Base-by-base conservation (phyloP, 1,140 invertebrate species). In the Zaprionus tsacasi region DNA sequence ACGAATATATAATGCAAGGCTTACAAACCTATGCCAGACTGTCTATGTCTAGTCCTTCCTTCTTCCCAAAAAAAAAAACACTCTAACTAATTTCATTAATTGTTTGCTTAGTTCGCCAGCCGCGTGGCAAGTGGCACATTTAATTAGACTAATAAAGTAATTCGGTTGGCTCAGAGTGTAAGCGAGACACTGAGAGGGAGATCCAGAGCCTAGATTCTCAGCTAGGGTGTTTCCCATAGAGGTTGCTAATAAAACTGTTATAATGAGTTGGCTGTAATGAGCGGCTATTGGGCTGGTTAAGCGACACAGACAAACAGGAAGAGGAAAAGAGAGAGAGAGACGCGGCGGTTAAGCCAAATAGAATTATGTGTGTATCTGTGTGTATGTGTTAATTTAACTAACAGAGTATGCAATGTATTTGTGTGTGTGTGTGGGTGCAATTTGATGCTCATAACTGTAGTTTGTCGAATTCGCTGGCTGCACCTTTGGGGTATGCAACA, bases 101-200 rank as follows among this genome's bases (percentile, higher is more conserved):
- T 89, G 75, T 89, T 83, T 81, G 67, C 72, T 56, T 70, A 56
- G 36, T 61, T 66, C 54, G 15, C 55, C 58, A 76, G 65, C 48
- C 60, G 38, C 78, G 52, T 79, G 78, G 78, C 74, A 88, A 88
- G 85, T 83, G 85, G 75, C 71, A 78, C 78, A 81, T 89, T 89
- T 88, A 88, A 88, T 88, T 88, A 89, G 85, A 61, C 81, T 89
- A 89, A 89, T 89, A 85, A 89, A 89, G 85, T 85, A 81, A 89
- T 89, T 89, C 70, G 64, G 54, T 45, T 83, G 76, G 75, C 71
- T 45, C 7, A 15, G 57, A 77, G 72, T 74, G 83, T 66, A 76
- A 86, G 74, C 81, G 75, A 78, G 78, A 69, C 59, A 76, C 58
- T 70, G 21, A 54, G 6, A 30, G 27, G 3, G 3, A 30, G 27